These are phyloP conservation scores for Cinclus cinclus DNA, from an alignment of 2,113 vertebrate genomes.

Conservation along the genomic window DNA sequence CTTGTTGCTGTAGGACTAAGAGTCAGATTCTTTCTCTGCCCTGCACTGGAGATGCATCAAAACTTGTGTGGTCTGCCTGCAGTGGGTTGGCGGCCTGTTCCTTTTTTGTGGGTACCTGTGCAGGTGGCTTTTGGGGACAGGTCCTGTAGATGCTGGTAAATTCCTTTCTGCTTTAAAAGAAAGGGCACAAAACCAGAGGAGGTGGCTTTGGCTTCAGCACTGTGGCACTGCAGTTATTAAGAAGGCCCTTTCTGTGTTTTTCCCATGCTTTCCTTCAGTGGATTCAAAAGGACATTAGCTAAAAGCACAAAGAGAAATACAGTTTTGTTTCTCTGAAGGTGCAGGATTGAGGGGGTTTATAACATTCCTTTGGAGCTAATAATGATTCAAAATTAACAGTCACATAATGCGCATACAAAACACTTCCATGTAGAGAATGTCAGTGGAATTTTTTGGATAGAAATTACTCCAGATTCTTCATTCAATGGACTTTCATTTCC, in stretches of 20 bases:
- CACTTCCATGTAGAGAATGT: not conserved
- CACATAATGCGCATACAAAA: not conserved
- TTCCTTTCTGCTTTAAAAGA: not conserved
- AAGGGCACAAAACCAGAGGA: not conserved
- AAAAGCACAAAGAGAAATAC: not conserved
- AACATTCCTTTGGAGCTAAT: not conserved
- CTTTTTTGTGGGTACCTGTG: not conserved
- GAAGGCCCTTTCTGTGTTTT: not conserved
- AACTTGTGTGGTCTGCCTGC: not conserved
- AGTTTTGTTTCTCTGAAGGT: not conserved
- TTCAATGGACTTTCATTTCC: not conserved
- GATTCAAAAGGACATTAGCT: not conserved
- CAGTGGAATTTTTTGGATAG: not conserved
- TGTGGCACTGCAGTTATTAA: not conserved
- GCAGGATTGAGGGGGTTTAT: not conserved
- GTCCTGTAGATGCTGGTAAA: not conserved
- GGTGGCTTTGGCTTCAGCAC: not conserved
- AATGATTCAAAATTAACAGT: not conserved
- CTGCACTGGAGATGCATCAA: not conserved
- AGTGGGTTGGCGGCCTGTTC: not conserved
- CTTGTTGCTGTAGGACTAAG: not conserved
- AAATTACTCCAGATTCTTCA: not conserved
- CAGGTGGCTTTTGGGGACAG: not conserved
- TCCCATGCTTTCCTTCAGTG: not conserved
- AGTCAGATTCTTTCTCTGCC: slow-evolving; percentile 9